Evolutionary conservation across 2,113 vertebrate species (phyloP).

Genomic region (Origma solitaria): DNA sequence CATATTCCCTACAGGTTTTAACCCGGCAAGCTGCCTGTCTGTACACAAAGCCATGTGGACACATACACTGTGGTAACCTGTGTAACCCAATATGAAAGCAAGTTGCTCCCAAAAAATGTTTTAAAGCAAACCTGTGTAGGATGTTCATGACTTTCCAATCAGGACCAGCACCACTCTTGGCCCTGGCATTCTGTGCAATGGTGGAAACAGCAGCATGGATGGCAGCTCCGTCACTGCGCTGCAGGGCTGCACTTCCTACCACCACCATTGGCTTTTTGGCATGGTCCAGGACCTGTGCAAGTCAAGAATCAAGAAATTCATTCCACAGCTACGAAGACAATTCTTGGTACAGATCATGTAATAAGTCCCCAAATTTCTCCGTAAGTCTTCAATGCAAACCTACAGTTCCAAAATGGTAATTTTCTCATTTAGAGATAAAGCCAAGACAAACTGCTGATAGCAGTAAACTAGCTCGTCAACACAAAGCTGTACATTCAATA

Average conservation of each 20-base stretch:
- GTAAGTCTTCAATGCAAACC: not conserved
- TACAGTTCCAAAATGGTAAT: not conserved
- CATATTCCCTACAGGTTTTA: not conserved
- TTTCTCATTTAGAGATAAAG: not conserved
- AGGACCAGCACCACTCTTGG: constrained; percentile 76
- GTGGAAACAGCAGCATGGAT: constrained; percentile 83
- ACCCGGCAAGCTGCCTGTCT: rapidly evolving
- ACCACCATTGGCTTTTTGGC: constrained; percentile 90
- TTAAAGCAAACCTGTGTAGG: constrained; percentile 86
- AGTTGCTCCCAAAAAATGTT: not conserved
- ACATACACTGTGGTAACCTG: not conserved
- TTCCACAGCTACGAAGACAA: not conserved
- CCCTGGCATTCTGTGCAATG: constrained; percentile 85
- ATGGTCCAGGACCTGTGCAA: constrained; percentile 75
- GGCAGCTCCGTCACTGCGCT: constrained; percentile 86
- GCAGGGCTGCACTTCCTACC: constrained; percentile 88
- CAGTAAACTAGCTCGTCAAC: not conserved
- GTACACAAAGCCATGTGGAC: not conserved
- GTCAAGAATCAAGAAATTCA: not conserved
- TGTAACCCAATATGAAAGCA: not conserved
- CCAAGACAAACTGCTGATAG: not conserved
- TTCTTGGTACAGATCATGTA: not conserved
- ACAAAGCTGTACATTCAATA: not conserved
- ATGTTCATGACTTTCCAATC: constrained; percentile 97
- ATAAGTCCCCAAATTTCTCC: not conserved